Conservation (phyloP, 2,113 vertebrate species). For the Macroglossus sobrinus region DNA sequence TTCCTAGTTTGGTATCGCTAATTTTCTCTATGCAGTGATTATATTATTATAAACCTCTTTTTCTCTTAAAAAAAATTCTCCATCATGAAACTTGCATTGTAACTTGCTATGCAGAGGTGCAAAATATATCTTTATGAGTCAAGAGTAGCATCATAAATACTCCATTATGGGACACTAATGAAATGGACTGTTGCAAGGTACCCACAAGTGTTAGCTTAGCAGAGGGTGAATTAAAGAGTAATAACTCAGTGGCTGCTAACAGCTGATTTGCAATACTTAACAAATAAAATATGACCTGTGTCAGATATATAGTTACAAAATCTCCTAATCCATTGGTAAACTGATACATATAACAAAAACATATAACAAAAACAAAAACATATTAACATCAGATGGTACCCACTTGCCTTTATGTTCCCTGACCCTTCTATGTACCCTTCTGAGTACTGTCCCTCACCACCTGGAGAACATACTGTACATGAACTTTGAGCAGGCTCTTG, state of each 20-base stretch:
- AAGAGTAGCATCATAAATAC: conserved; percentile 76
- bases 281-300: conserved; percentile 66
- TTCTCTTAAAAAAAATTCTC: conserved; percentile 24
- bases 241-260: conserved; percentile 74
- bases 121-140: conserved; percentile 74
- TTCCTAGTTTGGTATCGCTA: neutral
- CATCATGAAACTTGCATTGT: conserved; percentile 51
- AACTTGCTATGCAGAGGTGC: conserved; percentile 63
- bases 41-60: neutral
- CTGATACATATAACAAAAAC: conserved; percentile 67
- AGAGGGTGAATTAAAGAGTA: conserved; percentile 69
- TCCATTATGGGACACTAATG: conserved; percentile 81
- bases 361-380: conserved; percentile 67
- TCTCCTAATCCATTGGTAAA: conserved; percentile 56
- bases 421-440: conserved; percentile 29
- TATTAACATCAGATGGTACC: conserved; percentile 65
- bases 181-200: conserved; percentile 70
- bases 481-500: conserved; percentile 18
- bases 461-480: conserved; percentile 51
- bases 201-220: conserved; percentile 54
- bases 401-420: conserved; percentile 64
- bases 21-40: neutral
- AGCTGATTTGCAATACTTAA: conserved; percentile 68
- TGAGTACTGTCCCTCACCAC: conserved; percentile 63
- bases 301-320: conserved; percentile 68